These are phyloP conservation scores for Catharus minimus DNA, from an alignment of 2,113 vertebrate genomes.

Conservation along the genomic window DNA sequence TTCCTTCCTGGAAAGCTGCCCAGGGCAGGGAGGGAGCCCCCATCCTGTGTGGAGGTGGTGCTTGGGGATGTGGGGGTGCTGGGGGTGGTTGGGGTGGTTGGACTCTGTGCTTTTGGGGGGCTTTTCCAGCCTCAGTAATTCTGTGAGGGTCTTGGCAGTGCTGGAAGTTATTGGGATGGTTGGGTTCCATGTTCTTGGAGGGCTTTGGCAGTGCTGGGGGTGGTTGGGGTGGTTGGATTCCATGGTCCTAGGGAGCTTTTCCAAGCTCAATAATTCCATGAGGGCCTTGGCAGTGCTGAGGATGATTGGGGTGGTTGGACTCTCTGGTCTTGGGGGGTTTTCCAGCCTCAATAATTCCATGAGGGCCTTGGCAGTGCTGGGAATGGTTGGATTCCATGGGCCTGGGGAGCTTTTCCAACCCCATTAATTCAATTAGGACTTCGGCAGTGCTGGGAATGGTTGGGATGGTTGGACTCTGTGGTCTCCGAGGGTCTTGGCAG, in stretches of 20 bases:
- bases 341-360: accelerated
- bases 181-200: accelerated
- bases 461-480: accelerated
- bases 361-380: not conserved
- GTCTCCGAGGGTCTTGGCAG: accelerated
- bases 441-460: not conserved
- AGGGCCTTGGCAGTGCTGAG: accelerated
- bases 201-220: not conserved
- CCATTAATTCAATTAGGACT: too few species aligned
- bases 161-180: too few species aligned
- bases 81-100: too few species aligned
- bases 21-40: accelerated
- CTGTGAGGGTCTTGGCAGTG: accelerated
- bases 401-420: too few species aligned
- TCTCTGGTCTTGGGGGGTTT: accelerated
- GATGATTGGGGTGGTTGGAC: not conserved
- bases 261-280: not conserved
- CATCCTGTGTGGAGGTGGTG: accelerated
- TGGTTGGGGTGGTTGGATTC: not conserved
- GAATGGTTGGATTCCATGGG: not conserved
- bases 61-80: accelerated
- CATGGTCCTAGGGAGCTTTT: not conserved
- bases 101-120: accelerated
- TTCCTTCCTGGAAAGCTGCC: accelerated
- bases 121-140: not conserved